Base-by-base conservation (phyloP, 1,140 invertebrate species). In the Bathynomus jamesi region DNA sequence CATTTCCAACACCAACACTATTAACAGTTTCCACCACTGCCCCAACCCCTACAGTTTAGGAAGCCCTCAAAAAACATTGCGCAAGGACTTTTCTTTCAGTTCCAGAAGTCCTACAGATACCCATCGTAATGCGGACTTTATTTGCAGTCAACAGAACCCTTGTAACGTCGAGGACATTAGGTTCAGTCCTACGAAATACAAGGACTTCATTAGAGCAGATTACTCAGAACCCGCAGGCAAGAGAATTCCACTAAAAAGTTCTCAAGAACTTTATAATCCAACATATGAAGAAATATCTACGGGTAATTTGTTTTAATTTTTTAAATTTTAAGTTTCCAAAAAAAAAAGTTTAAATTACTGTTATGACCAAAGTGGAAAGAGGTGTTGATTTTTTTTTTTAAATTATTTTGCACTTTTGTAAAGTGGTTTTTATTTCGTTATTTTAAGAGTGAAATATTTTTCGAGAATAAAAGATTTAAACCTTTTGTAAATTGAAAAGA, bases 261-360 rank as follows among this genome's bases (percentile, higher is more conserved):
- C 71, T 10, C 72, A 74, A 27, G 72, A 74, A 25, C 69, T 74
- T 0, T 74, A 74, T 29, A 74, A 74, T 53, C 72, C 72, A 0
- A 74, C 72, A 17, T 74, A 74, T 30, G 72, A 74, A 32, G 72
- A 74, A 28, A 74, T 74, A 24, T 74, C 72, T 28, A 70, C 72
- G 17, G 72, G 72, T 74, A 61, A 67, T 67, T 69, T 2, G 13
- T 29, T 11, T 28, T 24, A 8, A 13, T 65, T 5, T 3, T 27
- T 21, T 40, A 27, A 21, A n/a, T n/a, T n/a, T n/a, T n/a, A n/a
- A n/a, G n/a, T n/a, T n/a, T n/a, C n/a, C n/a, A n/a, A n/a, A n/a
- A n/a, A n/a, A n/a, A n/a, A n/a, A n/a, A n/a, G n/a, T n/a, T n/a
- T n/a, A n/a, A n/a, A n/a, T n/a, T n/a, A n/a, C n/a, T n/a, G n/a